phyloP scores from a whole-genome alignment of 2,113 vertebrate genomes.

The Anthoscopus minutus region DNA sequence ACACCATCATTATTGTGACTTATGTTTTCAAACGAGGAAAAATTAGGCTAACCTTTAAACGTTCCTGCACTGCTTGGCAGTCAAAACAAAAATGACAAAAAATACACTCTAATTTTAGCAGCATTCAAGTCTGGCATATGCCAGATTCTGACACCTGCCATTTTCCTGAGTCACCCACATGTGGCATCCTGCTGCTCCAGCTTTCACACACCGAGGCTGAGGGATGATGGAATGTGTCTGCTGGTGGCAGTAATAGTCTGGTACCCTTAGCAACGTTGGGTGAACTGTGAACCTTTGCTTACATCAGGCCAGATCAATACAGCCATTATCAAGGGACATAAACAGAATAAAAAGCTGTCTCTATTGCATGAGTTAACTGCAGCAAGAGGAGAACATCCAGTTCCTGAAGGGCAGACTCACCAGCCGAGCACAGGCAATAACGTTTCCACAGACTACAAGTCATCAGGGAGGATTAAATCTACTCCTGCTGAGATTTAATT shows the following conservation, averaged over 20 bases:
- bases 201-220: background rate
- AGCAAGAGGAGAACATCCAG: slow-evolving; percentile 36
- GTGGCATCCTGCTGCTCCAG: background rate
- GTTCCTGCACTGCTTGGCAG: background rate
- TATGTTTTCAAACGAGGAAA: background rate
- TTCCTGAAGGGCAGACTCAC: slow-evolving; percentile 40
- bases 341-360: slow-evolving; percentile 49
- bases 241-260: slow-evolving; percentile 32
- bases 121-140: background rate
- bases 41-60: slow-evolving; percentile 21
- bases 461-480: slow-evolving; percentile 26
- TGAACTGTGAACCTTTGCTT: slow-evolving; percentile 43
- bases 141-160: background rate
- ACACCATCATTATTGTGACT: background rate
- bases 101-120: background rate
- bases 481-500: slow-evolving; percentile 28
- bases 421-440: slow-evolving; percentile 26
- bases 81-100: background rate
- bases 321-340: slow-evolving; percentile 45
- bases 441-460: slow-evolving; percentile 10
- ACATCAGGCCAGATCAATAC: slow-evolving; percentile 56
- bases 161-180: slow-evolving; percentile 4
- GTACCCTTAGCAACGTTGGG: slow-evolving; percentile 35
- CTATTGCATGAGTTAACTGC: slow-evolving; percentile 51
- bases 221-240: slow-evolving; percentile 45